Evolutionary conservation across 2,797 vertebrate genomes (phyloP), one percentile per base, ranked within the genome.

Genomic region (Sebastes glaucus): DNA sequence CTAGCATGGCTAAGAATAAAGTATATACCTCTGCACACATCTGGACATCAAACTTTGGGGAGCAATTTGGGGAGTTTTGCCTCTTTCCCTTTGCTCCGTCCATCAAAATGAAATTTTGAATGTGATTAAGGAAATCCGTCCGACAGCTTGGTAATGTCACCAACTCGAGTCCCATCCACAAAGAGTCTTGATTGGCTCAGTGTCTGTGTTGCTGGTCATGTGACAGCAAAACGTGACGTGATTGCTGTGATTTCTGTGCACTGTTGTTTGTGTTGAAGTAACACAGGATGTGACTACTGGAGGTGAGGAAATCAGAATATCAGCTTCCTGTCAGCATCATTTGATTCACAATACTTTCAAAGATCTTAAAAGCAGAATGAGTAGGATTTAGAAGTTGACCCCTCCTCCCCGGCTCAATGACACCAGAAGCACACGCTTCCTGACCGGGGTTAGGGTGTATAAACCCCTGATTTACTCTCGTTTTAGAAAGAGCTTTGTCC

Each of bases 201-300:
- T 49, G 53, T 49, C 23, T 55, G 56, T 81, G 38, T n/a, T 49
- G 70, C 35, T 56, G 77, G 46, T 71, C 5, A 1, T 64, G 56
- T 81, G 33, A 27, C 2, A 4, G 20, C 11, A 22, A 16, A 55
- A 42, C 13, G 64, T 77, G 69, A 61, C 28, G 59, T 71, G 55
- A 57, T 49, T 62, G 6, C 23, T 69, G 63, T 55, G 18, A 14
- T 64, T 28, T 42, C 38, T 55, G 35, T 70, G 35, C 8, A 4
- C 5, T 8, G 16, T 14, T 38, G 49, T 18, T 61, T 23, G 32
- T 80, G 64, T 38, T 74, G 77, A 74, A 80, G 23, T 74, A 80
- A 83, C 80, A 60, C 27, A 30, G 57, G 28, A 69, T 25, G 64
- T 65, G 25, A 38, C 38, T 38, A 67, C 33, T 25, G 7, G 8